Evolutionary conservation across 2,797 vertebrate species (phyloP).

Genomic region (Pipistrellus pygmaeus): DNA sequence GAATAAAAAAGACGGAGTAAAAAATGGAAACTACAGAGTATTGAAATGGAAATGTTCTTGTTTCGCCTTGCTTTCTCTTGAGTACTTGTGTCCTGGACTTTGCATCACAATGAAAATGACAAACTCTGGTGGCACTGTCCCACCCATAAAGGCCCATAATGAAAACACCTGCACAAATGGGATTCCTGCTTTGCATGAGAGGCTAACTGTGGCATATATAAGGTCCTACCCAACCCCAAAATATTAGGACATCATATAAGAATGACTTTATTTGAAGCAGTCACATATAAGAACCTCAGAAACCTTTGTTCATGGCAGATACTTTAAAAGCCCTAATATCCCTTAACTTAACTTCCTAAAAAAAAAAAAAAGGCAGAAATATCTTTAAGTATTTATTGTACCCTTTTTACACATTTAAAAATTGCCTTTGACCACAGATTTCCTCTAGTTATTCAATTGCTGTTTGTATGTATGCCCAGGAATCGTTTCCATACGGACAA

Average conservation of each 20-base stretch:
- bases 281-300: not conserved
- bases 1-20: not conserved
- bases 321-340: not conserved
- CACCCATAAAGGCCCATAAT: no score
- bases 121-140: not conserved
- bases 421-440: not conserved
- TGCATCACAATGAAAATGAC: not conserved
- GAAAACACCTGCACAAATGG: not conserved
- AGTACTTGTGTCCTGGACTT: not conserved
- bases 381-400: not conserved
- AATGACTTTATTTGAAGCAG: not conserved
- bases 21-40: not conserved
- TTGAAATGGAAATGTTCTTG: not conserved
- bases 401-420: not conserved
- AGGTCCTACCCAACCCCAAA: not conserved
- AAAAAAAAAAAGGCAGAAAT: constrained; percentile 4
- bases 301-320: not conserved
- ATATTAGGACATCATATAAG: not conserved
- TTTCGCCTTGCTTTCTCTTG: not conserved
- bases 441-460: constrained; percentile 3
- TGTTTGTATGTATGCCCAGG: constrained; percentile 10
- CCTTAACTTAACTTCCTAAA: not conserved
- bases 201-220: not conserved
- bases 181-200: not conserved
- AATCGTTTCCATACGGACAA: constrained; percentile 2